phyloP scores from a whole-genome alignment of 2,113 vertebrate species.

The Prolemur simus region DNA sequence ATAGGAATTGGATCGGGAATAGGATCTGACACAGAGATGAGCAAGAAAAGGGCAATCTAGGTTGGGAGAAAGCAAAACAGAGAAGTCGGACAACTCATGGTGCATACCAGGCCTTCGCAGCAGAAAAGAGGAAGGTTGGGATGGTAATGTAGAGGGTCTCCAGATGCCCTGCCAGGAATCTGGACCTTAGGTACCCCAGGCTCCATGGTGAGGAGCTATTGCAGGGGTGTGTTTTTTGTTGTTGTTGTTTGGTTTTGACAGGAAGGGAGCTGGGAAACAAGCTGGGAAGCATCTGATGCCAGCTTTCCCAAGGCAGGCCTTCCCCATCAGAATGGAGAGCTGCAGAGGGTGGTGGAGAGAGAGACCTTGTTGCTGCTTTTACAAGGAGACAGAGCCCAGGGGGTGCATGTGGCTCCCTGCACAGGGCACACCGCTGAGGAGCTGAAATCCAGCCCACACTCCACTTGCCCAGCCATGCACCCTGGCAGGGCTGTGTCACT shows the following conservation, averaged over 20 bases:
- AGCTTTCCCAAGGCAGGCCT: background rate
- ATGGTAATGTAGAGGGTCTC: too few species aligned
- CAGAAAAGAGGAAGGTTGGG: background rate
- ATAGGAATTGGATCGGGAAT: background rate
- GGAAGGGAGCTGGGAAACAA: background rate
- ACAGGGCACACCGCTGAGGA: background rate
- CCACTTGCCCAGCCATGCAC: background rate
- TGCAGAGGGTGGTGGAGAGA: rapidly evolving
- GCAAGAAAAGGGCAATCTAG: background rate
- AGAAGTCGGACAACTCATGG: background rate
- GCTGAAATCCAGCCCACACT: background rate
- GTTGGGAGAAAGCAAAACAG: background rate
- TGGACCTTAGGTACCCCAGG: background rate
- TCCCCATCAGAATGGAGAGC: background rate
- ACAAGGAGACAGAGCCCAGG: background rate
- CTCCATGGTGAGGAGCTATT: background rate
- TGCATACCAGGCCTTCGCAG: background rate
- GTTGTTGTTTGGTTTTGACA: background rate
- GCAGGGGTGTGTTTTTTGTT: background rate
- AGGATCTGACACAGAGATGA: background rate
- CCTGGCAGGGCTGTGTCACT: background rate
- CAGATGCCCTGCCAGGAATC: too few species aligned
- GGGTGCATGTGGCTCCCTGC: background rate
- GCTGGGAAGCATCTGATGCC: background rate
- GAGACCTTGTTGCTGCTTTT: background rate